Percentiles rank a stretch among this genome's conserved stretches.
Evolutionary conservation across 1,140 invertebrate genomes (phyloP).

Genomic region (Asbolus verrucosus): DNA sequence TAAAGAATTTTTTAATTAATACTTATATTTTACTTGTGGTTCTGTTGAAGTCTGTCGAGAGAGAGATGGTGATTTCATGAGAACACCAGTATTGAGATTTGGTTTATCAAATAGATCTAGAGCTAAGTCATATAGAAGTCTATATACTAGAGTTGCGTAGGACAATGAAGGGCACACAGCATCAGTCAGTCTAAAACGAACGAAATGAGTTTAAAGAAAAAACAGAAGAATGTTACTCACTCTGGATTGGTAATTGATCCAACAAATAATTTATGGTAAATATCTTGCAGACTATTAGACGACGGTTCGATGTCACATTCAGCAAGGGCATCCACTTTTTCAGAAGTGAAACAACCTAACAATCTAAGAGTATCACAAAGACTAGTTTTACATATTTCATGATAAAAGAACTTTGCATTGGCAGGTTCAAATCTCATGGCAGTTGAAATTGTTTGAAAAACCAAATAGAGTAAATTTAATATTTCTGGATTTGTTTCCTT

Average conservation of each 20-base stretch:
- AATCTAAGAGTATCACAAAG: conserved; percentile 91
- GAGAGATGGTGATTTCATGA: conserved; percentile 73
- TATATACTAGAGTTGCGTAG: conserved; percentile 83
- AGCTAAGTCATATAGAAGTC: conserved; percentile 91
- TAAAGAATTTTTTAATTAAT: conserved; percentile 21
- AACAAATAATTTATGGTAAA: conserved; percentile 79
- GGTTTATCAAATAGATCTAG: conserved; percentile 92
- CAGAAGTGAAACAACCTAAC: conserved; percentile 87
- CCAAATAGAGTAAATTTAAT: conserved; percentile 83
- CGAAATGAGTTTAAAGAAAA: conserved; percentile 12
- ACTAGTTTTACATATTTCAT: conserved; percentile 94
- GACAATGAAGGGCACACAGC: conserved; percentile 76
- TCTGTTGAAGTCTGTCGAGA: conserved; percentile 59
- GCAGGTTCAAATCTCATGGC: conserved; percentile 99
- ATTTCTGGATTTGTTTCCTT: conserved; percentile 64
- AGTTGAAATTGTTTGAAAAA: conserved; percentile 95
- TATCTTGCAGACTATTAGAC: conserved; percentile 67
- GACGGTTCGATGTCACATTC: conserved; percentile 66
- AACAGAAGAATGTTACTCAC: conserved; percentile 49
- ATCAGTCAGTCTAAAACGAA: conserved; percentile 69
- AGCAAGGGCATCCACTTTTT: conserved; percentile 65
- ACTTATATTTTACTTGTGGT: conserved; percentile 49
- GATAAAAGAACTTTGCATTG: conserved; percentile 98
- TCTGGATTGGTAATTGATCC: conserved; percentile 76
- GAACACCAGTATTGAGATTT: conserved; percentile 72